These are phyloP conservation scores for Chloroceryle aenea DNA, from an alignment of 2,113 vertebrate species.

Conservation along the genomic window DNA sequence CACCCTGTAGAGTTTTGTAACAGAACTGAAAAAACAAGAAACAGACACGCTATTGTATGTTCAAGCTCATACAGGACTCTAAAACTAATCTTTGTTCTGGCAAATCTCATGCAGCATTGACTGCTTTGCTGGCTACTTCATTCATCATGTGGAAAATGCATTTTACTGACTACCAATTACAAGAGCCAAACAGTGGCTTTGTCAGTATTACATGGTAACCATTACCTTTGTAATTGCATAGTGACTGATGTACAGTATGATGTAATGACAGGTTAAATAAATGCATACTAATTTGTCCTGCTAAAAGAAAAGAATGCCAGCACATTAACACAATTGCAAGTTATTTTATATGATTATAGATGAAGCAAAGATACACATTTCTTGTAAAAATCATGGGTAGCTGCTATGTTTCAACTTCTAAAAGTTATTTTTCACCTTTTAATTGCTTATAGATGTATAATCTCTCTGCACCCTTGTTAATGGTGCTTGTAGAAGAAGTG, in stretches of 20 bases:
- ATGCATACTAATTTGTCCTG: conserved; percentile 54
- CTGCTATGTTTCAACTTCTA: conserved; percentile 6
- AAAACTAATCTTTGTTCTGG: conserved; percentile 56
- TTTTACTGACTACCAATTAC: conserved; percentile 58
- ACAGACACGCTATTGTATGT: conserved; percentile 42
- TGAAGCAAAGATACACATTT: conserved; percentile 34
- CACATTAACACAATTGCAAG: conserved; percentile 39
- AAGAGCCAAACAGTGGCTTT: conserved; percentile 50
- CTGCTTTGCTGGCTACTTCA: conserved; percentile 55
- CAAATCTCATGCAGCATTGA: conserved; percentile 51
- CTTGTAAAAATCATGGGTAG: background rate
- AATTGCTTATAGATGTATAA: background rate
- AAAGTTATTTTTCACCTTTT: background rate
- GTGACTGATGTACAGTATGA: conserved; percentile 64
- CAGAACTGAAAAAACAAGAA: conserved; percentile 30
- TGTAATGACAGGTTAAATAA: conserved; percentile 74
- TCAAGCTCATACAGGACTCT: background rate
- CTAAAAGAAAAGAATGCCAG: conserved; percentile 31
- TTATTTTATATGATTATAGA: conserved; percentile 32
- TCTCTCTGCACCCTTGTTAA: background rate
- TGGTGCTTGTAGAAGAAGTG: background rate
- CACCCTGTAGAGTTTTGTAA: background rate
- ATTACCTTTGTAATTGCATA: conserved; percentile 70
- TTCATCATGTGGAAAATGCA: conserved; percentile 58
- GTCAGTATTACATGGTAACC: conserved; percentile 64